These are phyloP conservation scores for Eurois occulta DNA, from an alignment of 2,888 invertebrate genomes.

Conservation along the genomic window DNA sequence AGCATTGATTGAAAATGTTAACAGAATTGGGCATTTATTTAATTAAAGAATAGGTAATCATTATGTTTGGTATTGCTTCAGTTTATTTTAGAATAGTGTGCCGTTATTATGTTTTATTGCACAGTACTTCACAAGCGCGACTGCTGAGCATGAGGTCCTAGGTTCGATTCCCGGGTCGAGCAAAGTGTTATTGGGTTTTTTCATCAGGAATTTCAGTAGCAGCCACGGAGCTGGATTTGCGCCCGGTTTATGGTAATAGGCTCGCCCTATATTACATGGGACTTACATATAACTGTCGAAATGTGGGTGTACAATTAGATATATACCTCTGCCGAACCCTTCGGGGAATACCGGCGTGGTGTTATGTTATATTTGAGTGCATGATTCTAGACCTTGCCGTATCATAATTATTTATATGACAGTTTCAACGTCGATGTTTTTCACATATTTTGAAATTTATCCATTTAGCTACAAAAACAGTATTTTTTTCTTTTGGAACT, in stretches of 20 bases:
- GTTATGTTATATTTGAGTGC: too few species aligned
- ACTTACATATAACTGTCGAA: too few species aligned
- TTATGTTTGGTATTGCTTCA: background rate
- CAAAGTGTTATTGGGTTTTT: too few species aligned
- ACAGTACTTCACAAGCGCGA: background rate
- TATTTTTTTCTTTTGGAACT: background rate
- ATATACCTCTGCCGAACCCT: too few species aligned
- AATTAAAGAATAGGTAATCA: background rate
- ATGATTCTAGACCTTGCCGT: background rate
- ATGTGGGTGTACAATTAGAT: too few species aligned
- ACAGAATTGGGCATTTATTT: slow-evolving; percentile 4
- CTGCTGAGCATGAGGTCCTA: too few species aligned
- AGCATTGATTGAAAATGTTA: slow-evolving; percentile 30
- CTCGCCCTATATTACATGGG: too few species aligned
- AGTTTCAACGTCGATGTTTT: background rate
- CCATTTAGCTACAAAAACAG: background rate
- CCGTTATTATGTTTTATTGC: background rate
- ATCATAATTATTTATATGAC: background rate
- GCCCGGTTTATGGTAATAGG: too few species aligned
- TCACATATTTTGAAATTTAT: background rate
- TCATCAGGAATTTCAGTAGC: too few species aligned
- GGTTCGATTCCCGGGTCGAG: too few species aligned
- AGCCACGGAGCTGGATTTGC: too few species aligned
- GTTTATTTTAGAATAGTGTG: background rate
- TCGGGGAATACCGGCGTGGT: too few species aligned